phyloP scores from a whole-genome alignment of 2,888 invertebrate species.

The Biston betularia region DNA sequence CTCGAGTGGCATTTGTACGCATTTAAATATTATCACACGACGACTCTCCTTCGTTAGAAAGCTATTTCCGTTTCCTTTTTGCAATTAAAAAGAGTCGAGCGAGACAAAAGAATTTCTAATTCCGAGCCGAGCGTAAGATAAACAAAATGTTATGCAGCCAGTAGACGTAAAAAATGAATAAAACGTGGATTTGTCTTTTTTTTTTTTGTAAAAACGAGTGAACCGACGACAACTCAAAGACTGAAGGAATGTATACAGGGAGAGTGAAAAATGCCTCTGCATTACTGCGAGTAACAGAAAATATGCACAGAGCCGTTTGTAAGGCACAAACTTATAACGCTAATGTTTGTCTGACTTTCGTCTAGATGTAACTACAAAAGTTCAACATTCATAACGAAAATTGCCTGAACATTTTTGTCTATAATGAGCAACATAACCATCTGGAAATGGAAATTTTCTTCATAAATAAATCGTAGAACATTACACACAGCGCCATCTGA shows the following conservation, averaged over 20 bases:
- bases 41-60: conserved; percentile 59
- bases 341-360: conserved; percentile 10
- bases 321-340: neutral
- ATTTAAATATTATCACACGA: conserved; percentile 55
- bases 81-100: conserved; percentile 72
- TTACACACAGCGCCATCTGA: too few species aligned
- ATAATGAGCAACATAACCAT: too few species aligned
- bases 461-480: too few species aligned
- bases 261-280: conserved; percentile 20
- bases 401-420: too few species aligned
- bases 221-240: conserved; percentile 48
- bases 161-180: conserved; percentile 68
- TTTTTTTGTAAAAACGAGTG: conserved; percentile 58
- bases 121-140: conserved; percentile 73
- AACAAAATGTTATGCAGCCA: conserved; percentile 67
- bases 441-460: too few species aligned
- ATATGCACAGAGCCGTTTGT: neutral
- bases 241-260: conserved; percentile 40
- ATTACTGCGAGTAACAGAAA: neutral
- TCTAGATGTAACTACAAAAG: neutral
- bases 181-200: conserved; percentile 63
- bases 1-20: conserved; percentile 39
- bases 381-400: neutral
- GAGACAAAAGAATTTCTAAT: conserved; percentile 82
- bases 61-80: conserved; percentile 71